These are phyloP conservation scores for Drosophila meridiana DNA, from an alignment of 2,888 invertebrate genomes.

Conservation along the genomic window DNA sequence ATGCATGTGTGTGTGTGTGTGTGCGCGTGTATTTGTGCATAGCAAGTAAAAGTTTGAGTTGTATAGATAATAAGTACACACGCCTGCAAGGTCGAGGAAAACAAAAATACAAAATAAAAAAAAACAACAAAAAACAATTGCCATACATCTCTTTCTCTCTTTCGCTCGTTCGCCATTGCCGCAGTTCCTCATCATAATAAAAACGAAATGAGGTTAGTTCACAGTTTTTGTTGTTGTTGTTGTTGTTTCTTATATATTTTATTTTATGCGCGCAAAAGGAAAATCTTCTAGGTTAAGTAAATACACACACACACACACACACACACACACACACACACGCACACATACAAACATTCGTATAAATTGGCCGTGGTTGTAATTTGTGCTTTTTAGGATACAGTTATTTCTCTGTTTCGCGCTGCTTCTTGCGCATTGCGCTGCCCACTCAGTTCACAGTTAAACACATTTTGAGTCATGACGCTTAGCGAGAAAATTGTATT, in stretches of 20 bases:
- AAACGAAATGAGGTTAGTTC: constrained; percentile 53
- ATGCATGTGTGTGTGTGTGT: constrained; percentile 2
- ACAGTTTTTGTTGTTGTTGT: constrained; percentile 8
- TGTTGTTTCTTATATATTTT: constrained; percentile 2
- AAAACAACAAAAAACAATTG: constrained; percentile 26
- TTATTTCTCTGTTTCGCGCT: not conserved
- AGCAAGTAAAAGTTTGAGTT: constrained; percentile 32
- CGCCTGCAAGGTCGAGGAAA: constrained; percentile 49
- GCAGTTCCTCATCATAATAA: constrained; percentile 25
- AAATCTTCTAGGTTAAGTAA: constrained; percentile 48
- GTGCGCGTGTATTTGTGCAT: not conserved
- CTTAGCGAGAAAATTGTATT: constrained; percentile 44
- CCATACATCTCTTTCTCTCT: constrained; percentile 17
- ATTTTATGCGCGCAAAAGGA: constrained; percentile 15
- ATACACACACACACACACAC: constrained; percentile 5
- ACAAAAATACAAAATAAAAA: constrained; percentile 30
- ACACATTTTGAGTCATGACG: constrained; percentile 54
- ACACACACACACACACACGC: not conserved
- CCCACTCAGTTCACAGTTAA: constrained; percentile 37
- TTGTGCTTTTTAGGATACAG: constrained; percentile 14
- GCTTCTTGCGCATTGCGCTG: not conserved
- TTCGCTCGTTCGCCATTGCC: constrained; percentile 4
- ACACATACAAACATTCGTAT: not conserved
- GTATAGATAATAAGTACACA: constrained; percentile 37
- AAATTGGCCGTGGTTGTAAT: constrained; percentile 7